Evolutionary conservation across 1,140 invertebrate genomes (phyloP), one percentile per base, ranked within the genome.

Genomic region (Eulimnadia texana): DNA sequence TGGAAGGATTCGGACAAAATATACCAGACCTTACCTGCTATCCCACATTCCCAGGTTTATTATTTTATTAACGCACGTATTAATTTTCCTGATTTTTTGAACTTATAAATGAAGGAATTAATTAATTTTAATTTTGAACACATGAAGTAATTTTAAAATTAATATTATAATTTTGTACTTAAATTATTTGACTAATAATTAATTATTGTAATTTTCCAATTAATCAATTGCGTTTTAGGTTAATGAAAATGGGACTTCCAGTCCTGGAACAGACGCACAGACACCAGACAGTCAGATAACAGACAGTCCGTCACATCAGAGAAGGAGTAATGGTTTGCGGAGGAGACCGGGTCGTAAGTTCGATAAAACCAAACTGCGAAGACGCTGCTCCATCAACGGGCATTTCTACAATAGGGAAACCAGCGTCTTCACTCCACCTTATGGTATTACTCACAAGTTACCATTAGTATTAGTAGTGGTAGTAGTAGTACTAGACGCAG

Each of bases 321-420:
- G 33, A 49, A 63, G 64, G 29, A 81, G 84, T 23, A 79, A 84
- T 42, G 80, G 85, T 28, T 81, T 89, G 66, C 78, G 81, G 71
- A 73, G 86, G 66, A 72, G 85, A 67, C 80, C 83, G 33, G 83
- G 85, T 55, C 53, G 71, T 62, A 64, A 70, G 67, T 70, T 81
- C 67, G 84, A 85, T 2, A 77, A 82, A 29, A 79, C 81, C 63
- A 83, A 84, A 70, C 70, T 87, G 13, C 80, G 82, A 75, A 75
- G 86, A 62, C 77, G 88, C 60, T 90, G 87, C 65, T 90, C 88
- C 0, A 91, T 91, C 28, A 92, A 91, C 72, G 88, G 88, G 1
- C 88, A 92, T 71, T 89, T 85, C 71, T 92, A 91, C 69, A 86
- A 91, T 71, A 79, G 86, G 58, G 87, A 91, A 76, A 91, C 88